Base-by-base conservation (phyloP, 2,888 invertebrate species). In the Blastobasis lacticolella region DNA sequence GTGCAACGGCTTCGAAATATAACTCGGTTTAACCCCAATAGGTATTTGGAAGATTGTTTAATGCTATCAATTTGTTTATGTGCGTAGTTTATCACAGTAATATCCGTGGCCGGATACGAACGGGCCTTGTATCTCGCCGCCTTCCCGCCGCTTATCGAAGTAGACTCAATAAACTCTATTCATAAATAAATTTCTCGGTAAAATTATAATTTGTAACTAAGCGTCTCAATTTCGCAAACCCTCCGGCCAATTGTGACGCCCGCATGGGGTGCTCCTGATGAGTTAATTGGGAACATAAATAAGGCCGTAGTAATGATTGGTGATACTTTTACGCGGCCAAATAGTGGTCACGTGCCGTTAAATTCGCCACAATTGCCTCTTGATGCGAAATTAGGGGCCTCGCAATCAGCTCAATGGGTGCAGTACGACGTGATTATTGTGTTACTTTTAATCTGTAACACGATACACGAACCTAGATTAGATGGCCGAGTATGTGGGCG, bases 261-360 rank as follows among this genome's bases (percentile, higher is more conserved):
- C 87, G 87, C 86, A 87, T 88, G 70, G 72, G 69, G 69, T 72
- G 59, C 62, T 65, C 67, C 70, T 69, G 73, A 79, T 69, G 75
- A 71, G 78, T 83, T 85, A 85, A 88, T 86, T 81, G 81, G 61
- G 63, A 63, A 67, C 71, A 75, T 81, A 84, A 85, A 83, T 81
- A 81, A 80, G 71, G 69, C 69, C 67, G 73, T 75, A 70, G 67
- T 69, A 77, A 76, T 76, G 69, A 75, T 71, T 74, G 77, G 74
- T 75, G 78, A 79, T 80, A 75, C 67, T 71, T 76, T 81, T 74
- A 78, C 69, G 70, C 72, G 67, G 64, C 66, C 78, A 80, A 85
- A 86, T 84, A 81, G 78, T 69, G 85, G 87, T 85, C 87, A 86
- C 87, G 87, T 87, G 87, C 54, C 75, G 23, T 62, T 57, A 62